Evolutionary conservation across 2,888 invertebrate genomes (phyloP), one percentile per base, ranked within the genome.

Genomic region (Criorhina ranunculi): DNA sequence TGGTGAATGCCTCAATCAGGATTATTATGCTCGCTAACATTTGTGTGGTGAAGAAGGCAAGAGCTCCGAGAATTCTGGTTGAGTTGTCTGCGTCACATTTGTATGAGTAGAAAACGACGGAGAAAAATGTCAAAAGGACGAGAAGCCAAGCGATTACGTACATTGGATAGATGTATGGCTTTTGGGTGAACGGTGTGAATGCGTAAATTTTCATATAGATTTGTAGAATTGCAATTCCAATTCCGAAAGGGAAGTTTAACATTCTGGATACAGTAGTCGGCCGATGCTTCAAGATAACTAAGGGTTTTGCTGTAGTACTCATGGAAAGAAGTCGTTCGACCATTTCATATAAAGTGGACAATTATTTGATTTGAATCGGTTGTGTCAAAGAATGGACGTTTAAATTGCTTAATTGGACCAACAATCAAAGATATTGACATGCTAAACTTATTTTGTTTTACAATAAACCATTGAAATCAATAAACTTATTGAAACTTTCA

Each of bases 1-100:
- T 86, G 17, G 42, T 62, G n/a, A 83, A 81, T 1, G 86, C 64
- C 46, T 88, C 88, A 9, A 83, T 46, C 15, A 87, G 0, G 1
- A 85, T 60, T 11, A 86, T 24, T 15, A 87, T 75, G 59, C 83
- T 53, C 9, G 67, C 55, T 3, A 59, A 0, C 7, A 73, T n/a
- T 53, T 86, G 69, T 11, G 69, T 24, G 3, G 29, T 8, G 4
- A 24, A 40, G 4, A 24, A 24, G 24, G 24, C 24, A 0, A 78
- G 12, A n/a, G 12, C 67, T 29, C 29, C 70, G 8, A 81, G 44
- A 4, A 19, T 33, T n/a, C 29, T 3, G 24, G 57, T 19, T 53
- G 66, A 75, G 6, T 55, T 35, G 24, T 78, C 76, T 0, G 62
- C 70, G n/a, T 42, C 46, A 24, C 17, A 62, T 51, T 77, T n/a